Base-by-base conservation (phyloP, 2,888 invertebrate genomes). In the Synanthedon myopaeformis region DNA sequence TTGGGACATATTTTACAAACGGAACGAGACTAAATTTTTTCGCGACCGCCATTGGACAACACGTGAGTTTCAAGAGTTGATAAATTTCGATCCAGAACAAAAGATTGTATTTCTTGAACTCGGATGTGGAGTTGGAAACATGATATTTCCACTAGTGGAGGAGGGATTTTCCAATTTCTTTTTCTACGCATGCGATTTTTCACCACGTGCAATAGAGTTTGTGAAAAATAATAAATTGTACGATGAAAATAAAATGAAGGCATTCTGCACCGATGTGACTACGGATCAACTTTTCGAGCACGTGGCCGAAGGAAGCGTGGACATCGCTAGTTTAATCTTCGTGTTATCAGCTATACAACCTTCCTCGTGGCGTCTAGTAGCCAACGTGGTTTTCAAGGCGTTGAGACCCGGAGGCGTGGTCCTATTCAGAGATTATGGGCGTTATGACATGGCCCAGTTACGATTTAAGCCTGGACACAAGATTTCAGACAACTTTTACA, bases 51-150 rank as follows among this genome's bases (percentile, higher is more conserved):
- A 97, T 73, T 99, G 99, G 99, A 98, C 97, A 1, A 94, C 93
- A 57, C 89, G 96, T 69, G 99, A 99, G 87, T 98, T 99, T 84
- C 86, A 92, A 63, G 96, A 96, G 71, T 84, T 98, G 13, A 82
- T 92, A 55, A 82, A 86, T 54, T 87, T 82, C 54, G 72, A 83
- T 76, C 62, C 90, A 71, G 82, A 79, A 3, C 81, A 90, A 55
- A 89, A 89, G 53, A 90, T 92, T 67, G 75, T 80, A 11, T 85
- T 95, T 52, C 80, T 96, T 17, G 98, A 98, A 83, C 90, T 97
- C 5, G 98, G 98, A 0, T 98, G 98, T 76, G 99, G 99, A 3
- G 98, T 98, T 8, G 99, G 99, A 0, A 99, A 99, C 83, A 94
- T 99, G 75, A 89, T 99, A 51, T 98, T 94, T 78, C 99, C 99